Evolutionary conservation across 2,888 invertebrate genomes (phyloP), one percentile per base, ranked within the genome.

Genomic region (Drosophila koepferae): DNA sequence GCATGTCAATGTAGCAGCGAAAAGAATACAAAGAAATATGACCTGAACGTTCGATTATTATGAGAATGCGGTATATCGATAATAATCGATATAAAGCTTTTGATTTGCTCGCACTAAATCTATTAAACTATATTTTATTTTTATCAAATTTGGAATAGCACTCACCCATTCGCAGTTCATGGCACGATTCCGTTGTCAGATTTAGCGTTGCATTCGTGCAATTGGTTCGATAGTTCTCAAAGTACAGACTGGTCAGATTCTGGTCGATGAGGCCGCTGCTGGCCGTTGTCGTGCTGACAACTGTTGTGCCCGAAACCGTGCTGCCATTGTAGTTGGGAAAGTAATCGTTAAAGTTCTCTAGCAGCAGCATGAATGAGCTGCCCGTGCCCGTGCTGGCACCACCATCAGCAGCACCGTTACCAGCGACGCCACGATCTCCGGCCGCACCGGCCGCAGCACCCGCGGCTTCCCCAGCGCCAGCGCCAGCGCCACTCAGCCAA

Each of bases 321-420:
- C 91, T 92, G n/a, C 92, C 92, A 72, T 93, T 93, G 70, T 91
- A 93, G 84, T 93, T 95, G 84, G 95, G 95, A 92, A 96, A 96
- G 92, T 96, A 96, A 91, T 96, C 96, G 93, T 96, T 96, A 91
- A 97, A 95, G 91, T 97, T 96, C 86, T 96, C 96, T 54, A 96
- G 95, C 63, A 96, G 92, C 92, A 95, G 94, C 94, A 95, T 94
- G 86, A 95, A 95, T 46, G 93, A 92, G 79, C 93, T 93, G 69
- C 93, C 93, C n/a, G n/a, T n/a, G 28, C 91, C 88, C n/a, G 63
- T 55, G 14, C 84, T 59, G 1, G 40, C 56, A 0, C 18, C 71
- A 1, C 31, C 72, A 14, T 60, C 77, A 0, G 55, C 58, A 2
- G 16, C 23, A 5, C 3, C 43, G 9, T 10, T 18, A 3, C 9